These are phyloP conservation scores for Poeciliopsis retropinna DNA, from an alignment of 2,113 vertebrate species.

Conservation along the genomic window DNA sequence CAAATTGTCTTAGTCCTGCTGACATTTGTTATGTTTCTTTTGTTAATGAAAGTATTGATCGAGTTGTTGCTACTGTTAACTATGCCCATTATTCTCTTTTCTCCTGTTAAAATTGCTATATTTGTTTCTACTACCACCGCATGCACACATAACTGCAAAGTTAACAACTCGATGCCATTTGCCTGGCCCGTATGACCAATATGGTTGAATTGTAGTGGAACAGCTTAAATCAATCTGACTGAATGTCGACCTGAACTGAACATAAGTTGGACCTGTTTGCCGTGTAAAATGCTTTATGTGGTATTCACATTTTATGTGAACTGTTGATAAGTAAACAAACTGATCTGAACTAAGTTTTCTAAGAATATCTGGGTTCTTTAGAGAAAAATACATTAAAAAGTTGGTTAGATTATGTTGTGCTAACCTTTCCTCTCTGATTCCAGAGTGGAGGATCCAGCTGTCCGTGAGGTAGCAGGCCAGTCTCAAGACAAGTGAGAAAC, in stretches of 20 bases:
- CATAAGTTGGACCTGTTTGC: neutral
- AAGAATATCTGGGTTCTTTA: neutral
- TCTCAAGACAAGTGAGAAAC: conserved; percentile 98
- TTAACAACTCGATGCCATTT: too few relatives aligned
- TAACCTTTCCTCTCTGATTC: conserved; percentile 97
- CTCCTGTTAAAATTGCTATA: too few relatives aligned
- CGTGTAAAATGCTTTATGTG: too few relatives aligned
- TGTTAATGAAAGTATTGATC: neutral
- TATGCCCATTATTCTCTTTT: neutral
- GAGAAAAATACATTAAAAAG: neutral
- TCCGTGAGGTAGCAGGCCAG: conserved; percentile 93
- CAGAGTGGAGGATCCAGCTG: conserved; percentile 97
- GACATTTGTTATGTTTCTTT: neutral
- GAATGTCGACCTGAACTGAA: neutral
- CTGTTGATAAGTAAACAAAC: too few relatives aligned
- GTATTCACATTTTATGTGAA: too few relatives aligned
- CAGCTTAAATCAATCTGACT: neutral
- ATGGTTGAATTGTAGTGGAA: neutral
- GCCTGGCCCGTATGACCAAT: too few relatives aligned
- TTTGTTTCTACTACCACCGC: too few relatives aligned
- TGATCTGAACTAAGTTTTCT: too few relatives aligned
- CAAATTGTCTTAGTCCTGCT: neutral
- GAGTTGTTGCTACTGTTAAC: neutral
- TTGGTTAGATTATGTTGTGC: conserved; percentile 16
- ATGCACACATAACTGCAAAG: too few relatives aligned